Base-by-base conservation (phyloP, 1,140 invertebrate species). In the Daktulosphaira vitifoliae region DNA sequence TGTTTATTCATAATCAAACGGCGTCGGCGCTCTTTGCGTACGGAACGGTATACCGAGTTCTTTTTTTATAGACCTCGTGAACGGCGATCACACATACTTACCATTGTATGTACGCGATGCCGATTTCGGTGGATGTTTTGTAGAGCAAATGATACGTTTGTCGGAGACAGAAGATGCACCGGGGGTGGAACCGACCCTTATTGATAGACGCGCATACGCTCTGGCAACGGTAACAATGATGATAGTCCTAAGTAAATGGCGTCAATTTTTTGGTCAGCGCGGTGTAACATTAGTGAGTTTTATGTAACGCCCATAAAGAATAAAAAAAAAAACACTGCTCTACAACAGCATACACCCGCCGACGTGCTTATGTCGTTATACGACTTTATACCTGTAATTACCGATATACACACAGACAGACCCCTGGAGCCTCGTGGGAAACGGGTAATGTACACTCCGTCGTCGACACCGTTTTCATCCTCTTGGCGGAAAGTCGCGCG, bases 241-340 rank as follows among this genome's bases (percentile, higher is more conserved):
- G 56, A 62, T 62, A 62, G 56, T 62, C 42, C 20, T 62, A 62
- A 62, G 56, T 62, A 62, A 62, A 62, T 62, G 56, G 42, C 56
- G 56, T 62, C 56, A 62, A 62, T 62, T 62, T 59, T 46, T 62
- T 46, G 56, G 56, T 62, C 56, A 59, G 54, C 39, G 37, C 5
- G 29, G 15, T 25, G 39, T 25, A 18, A 62, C 56, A 62, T 62
- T 62, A 62, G 56, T 33, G 56, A 4, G 56, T 46, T 62, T 33
- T 22, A 5, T 48, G 23, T 44, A 29, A 59, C 56, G 56, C 56
- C 39, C 56, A 48, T 46, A 48, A 20, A 9, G 9, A 56, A 25
- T 16, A 54, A 56, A 48, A 48, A 15, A 62, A 54, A 39, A 46
- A 62, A 62, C 56, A 29, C 29, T 29, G 54, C 54, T 46, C 53